A percentile compares a stretch with the other conserved stretches of the same genome.
Conservation (phyloP, 2,113 vertebrate genomes). For the Ceratotherium simum region DNA sequence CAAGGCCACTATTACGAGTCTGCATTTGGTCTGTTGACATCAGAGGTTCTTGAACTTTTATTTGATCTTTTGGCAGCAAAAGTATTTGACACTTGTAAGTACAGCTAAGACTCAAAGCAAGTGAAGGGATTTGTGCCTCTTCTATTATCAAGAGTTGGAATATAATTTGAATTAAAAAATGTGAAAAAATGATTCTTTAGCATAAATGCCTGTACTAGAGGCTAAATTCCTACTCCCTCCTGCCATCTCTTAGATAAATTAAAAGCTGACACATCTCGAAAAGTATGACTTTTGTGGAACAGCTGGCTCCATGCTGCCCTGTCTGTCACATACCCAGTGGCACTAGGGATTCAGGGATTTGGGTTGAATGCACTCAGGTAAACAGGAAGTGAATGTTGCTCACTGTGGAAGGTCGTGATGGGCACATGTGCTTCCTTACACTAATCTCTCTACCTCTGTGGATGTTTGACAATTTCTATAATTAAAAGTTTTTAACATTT, state of each 20-base stretch:
- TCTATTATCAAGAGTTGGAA: background rate
- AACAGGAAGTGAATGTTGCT: fast-evolving
- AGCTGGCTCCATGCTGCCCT: background rate
- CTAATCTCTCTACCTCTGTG: background rate
- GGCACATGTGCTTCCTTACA: background rate
- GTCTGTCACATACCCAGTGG: background rate
- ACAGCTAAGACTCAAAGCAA: background rate
- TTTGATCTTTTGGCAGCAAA: background rate
- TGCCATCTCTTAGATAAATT: background rate
- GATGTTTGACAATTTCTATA: background rate
- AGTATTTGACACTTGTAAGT: background rate
- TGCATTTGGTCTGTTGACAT: background rate
- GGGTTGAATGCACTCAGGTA: fast-evolving
- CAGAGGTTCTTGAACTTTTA: background rate
- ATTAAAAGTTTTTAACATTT: background rate
- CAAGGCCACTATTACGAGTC: background rate
- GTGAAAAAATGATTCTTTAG: background rate
- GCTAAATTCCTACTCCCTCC: background rate
- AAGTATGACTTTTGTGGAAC: background rate
- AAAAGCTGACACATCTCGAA: background rate
- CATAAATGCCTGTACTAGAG: background rate
- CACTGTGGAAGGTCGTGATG: background rate
- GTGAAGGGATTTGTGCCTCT: background rate
- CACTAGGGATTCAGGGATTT: fast-evolving
- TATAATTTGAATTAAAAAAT: background rate